A percentile compares a stretch with the other conserved stretches of the same genome.
These are phyloP conservation scores for Meloidogyne chitwoodi DNA, from an alignment of 1,140 invertebrate species.

Conservation along the genomic window DNA sequence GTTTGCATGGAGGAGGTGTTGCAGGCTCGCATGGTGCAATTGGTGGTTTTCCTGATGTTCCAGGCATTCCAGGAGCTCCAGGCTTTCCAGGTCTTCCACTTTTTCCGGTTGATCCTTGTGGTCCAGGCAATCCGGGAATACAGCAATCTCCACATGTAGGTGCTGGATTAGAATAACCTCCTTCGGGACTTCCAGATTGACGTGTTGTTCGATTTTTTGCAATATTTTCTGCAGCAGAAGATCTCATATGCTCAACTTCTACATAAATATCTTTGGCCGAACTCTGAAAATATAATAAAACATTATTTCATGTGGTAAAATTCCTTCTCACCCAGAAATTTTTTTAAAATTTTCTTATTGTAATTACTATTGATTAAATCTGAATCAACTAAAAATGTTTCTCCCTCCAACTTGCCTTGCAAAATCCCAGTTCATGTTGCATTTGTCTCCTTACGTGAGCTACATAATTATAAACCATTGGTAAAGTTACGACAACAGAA, in stretches of 20 bases:
- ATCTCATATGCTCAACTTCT: not conserved
- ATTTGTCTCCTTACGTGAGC: constrained; percentile 45
- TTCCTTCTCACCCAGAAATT: constrained; percentile 23
- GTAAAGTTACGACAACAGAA: constrained; percentile 44
- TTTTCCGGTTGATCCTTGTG: constrained; percentile 22
- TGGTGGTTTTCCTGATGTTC: constrained; percentile 2
- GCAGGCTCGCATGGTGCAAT: constrained; percentile 15
- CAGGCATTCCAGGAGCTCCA: constrained; percentile 12
- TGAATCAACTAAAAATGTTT: not conserved
- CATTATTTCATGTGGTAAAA: constrained; percentile 15
- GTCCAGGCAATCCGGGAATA: constrained; percentile 29
- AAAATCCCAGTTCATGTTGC: constrained; percentile 48
- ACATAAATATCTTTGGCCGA: not conserved
- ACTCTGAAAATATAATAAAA: not conserved
- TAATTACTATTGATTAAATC: not conserved
- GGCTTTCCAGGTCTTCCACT: constrained; percentile 34
- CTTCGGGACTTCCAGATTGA: constrained; percentile 35
- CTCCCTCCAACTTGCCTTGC: constrained; percentile 32
- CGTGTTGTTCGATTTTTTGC: constrained; percentile 38
- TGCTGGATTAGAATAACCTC: constrained; percentile 24
- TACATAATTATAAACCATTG: constrained; percentile 53
- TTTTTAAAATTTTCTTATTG: not conserved
- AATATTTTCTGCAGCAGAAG: constrained; percentile 8
- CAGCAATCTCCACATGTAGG: constrained; percentile 29
- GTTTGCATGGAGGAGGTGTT: constrained; percentile 45